phyloP scores from a whole-genome alignment of 2,888 invertebrate genomes.

The Cheilosia vernalis region DNA sequence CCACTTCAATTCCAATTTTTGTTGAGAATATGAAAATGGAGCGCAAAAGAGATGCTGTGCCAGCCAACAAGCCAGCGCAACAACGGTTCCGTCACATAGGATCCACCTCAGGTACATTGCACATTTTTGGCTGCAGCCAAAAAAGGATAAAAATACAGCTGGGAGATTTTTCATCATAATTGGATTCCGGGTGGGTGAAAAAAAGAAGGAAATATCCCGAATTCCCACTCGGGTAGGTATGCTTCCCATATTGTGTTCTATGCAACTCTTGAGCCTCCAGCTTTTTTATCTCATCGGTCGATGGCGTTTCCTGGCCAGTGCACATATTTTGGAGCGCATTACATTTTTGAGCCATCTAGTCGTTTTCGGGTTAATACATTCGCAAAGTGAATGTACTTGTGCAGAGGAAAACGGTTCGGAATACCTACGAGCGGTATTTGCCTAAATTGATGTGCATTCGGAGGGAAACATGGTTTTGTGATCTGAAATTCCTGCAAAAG shows the following conservation, averaged over 20 bases:
- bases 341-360: conserved; percentile 14
- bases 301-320: conserved; percentile 3
- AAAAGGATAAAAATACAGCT: conserved; percentile 40
- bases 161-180: conserved; percentile 67
- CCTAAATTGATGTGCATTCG: conserved; percentile 20
- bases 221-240: background rate
- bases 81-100: conserved; percentile 32
- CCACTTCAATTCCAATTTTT: conserved; percentile 67
- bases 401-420: background rate
- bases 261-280: conserved; percentile 27
- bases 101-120: conserved; percentile 56
- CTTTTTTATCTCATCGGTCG: conserved; percentile 37
- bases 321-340: conserved; percentile 40
- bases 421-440: conserved; percentile 15
- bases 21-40: conserved; percentile 10
- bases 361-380: background rate
- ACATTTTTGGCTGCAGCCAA: conserved; percentile 59
- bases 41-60: conserved; percentile 11
- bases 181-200: conserved; percentile 43
- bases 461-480: background rate
- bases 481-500: no score
- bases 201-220: conserved; percentile 7
- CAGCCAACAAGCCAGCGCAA: conserved; percentile 12
- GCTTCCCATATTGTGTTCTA: conserved; percentile 4
- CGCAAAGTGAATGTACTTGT: conserved; percentile 2